Percentiles rank a stretch among this genome's conserved stretches.
Conservation (phyloP, 2,888 invertebrate genomes). For the Caenorhabditis sp. region DNA sequence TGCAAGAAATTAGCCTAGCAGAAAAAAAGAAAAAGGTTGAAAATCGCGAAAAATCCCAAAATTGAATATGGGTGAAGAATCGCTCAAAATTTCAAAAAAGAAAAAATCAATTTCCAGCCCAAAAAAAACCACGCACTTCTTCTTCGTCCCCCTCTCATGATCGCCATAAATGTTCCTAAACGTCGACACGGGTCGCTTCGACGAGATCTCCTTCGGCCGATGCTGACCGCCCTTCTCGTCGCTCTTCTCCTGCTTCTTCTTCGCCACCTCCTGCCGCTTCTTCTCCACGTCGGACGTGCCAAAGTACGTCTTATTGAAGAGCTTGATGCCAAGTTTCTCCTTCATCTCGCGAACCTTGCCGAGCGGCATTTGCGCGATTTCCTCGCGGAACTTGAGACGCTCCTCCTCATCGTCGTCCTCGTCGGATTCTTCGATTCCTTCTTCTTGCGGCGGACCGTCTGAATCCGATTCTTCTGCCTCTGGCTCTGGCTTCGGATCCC, state of each 20-base stretch:
- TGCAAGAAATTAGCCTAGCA: no score
- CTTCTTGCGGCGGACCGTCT: conserved; percentile 4
- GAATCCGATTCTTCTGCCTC: conserved; percentile 13
- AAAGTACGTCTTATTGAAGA: conserved; percentile 77
- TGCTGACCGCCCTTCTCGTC: conserved; percentile 68
- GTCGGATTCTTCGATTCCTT: background rate
- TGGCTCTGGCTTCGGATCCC: conserved; percentile 14
- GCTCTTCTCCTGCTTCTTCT: conserved; percentile 31
- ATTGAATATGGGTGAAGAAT: background rate
- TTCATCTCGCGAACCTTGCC: conserved; percentile 75
- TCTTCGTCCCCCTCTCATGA: conserved; percentile 56
- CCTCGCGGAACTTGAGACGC: conserved; percentile 64
- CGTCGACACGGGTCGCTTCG: conserved; percentile 74
- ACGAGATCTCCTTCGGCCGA: conserved; percentile 79
- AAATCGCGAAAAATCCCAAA: background rate
- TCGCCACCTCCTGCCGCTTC: conserved; percentile 12
- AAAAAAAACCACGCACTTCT: conserved; percentile 35
- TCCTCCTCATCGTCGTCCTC: conserved; percentile 60
- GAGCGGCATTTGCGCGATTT: conserved; percentile 75
- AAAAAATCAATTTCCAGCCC: background rate
- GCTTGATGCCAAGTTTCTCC: conserved; percentile 76
- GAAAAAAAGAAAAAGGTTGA: no score
- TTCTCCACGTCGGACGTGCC: conserved; percentile 63
- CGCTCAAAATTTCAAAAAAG: no score
- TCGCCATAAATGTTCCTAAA: conserved; percentile 63